Conservation (phyloP, 2,113 vertebrate species). For the Gallinago undulata region DNA sequence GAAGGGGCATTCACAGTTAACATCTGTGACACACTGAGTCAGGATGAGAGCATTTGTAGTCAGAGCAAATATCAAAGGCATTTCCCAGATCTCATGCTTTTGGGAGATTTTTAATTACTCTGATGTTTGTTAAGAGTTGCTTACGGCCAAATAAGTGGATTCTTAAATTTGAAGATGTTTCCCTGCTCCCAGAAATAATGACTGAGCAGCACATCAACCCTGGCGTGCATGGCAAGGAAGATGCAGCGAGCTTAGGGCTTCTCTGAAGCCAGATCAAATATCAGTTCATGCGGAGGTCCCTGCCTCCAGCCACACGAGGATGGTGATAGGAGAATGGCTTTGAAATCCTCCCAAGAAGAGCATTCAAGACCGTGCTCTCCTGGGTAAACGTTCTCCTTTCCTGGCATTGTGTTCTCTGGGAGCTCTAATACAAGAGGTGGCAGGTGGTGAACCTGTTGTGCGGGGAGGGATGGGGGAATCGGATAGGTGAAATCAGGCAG, state of each 20-base stretch:
- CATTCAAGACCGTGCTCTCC: not conserved
- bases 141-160: not conserved
- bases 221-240: not conserved
- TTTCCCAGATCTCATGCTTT: not conserved
- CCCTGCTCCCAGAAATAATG: not conserved
- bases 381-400: not conserved
- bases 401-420: not conserved
- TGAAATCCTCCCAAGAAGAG: not conserved
- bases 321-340: not conserved
- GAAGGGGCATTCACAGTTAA: slow-evolving; percentile 27
- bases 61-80: slow-evolving; percentile 50
- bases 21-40: slow-evolving; percentile 17
- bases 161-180: not conserved
- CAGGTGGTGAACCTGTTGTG: slow-evolving; percentile 16
- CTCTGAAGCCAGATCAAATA: slow-evolving; percentile 52
- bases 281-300: not conserved
- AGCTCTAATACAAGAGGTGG: not conserved
- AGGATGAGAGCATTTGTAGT: slow-evolving; percentile 5
- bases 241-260: not conserved
- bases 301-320: not conserved
- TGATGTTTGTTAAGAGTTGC: slow-evolving; percentile 33
- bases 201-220: not conserved
- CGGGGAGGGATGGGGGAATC: not conserved
- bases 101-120: slow-evolving; percentile 57
- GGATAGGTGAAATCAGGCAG: slow-evolving; percentile 33